Conservation (phyloP, 2,113 vertebrate genomes). For the Apeltes quadracus region DNA sequence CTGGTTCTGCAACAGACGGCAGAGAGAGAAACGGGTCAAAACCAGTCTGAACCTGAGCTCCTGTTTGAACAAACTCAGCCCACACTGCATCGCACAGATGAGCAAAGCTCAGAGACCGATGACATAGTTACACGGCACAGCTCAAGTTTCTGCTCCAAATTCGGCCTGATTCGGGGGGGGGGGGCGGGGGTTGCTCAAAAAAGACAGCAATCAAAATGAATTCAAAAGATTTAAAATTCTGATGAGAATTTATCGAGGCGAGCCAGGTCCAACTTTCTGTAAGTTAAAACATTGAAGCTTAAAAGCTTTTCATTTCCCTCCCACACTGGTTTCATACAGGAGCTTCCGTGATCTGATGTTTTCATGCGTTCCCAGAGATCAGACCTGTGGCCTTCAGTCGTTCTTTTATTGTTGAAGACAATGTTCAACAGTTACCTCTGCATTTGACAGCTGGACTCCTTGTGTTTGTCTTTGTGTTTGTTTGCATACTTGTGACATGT, state of each 20-base stretch:
- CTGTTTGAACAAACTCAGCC: constrained; percentile 88
- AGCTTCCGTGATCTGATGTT: constrained; percentile 18
- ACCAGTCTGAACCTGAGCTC: constrained; percentile 93
- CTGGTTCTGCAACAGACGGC: constrained; percentile 98
- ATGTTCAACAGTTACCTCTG: too few relatives aligned
- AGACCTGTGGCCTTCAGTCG: too few relatives aligned
- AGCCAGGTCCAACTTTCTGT: neutral
- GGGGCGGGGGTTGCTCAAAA: neutral
- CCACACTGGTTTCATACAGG: neutral
- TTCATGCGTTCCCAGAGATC: too few relatives aligned
- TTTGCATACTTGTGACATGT: too few relatives aligned
- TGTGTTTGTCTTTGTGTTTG: too few relatives aligned
- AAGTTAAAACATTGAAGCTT: constrained; percentile 19
- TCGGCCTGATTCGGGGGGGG: neutral
- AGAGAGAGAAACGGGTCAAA: constrained; percentile 97
- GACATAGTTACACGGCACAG: constrained; percentile 14
- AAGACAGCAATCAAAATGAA: neutral
- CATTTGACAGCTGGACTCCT: too few relatives aligned
- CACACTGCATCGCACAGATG: constrained; percentile 82
- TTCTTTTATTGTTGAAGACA: too few relatives aligned
- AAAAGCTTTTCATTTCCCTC: constrained; percentile 2
- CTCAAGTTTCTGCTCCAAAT: neutral
- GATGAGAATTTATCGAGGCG: neutral
- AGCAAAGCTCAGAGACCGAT: constrained; percentile 60
- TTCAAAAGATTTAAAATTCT: constrained; percentile 1